Evolutionary conservation across 2,797 vertebrate genomes (phyloP).

Genomic region (Psittacula derbiana): DNA sequence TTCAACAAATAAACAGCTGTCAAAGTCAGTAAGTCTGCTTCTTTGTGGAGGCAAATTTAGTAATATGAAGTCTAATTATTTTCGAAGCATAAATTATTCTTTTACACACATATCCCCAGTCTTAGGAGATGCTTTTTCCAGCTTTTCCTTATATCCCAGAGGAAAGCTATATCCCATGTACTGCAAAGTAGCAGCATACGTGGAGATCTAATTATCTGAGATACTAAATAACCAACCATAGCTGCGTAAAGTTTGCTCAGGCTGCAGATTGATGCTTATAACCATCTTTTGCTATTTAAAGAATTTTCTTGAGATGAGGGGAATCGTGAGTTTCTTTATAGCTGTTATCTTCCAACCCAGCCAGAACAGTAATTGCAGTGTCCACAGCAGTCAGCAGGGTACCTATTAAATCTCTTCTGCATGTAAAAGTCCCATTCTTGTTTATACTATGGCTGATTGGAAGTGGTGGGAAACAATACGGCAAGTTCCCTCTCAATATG

Average conservation of each 20-base stretch:
- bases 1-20: neutral
- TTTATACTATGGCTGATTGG: neutral
- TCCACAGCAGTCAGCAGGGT: neutral
- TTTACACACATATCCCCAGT: neutral
- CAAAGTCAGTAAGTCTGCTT: neutral
- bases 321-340: neutral
- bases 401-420: neutral
- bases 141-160: neutral
- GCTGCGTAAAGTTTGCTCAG: neutral
- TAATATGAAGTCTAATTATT: neutral
- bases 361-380: neutral
- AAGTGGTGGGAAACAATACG: neutral
- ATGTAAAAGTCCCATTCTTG: neutral
- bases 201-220: neutral
- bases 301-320: neutral
- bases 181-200: neutral
- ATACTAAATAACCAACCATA: neutral
- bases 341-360: neutral
- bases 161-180: neutral
- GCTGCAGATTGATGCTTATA: neutral
- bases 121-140: neutral
- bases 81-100: neutral
- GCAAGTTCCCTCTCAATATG: neutral
- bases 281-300: neutral
- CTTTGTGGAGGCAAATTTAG: neutral